Evolutionary conservation across 2,797 vertebrate genomes (phyloP).

Genomic region (Pempheris klunzingeri): DNA sequence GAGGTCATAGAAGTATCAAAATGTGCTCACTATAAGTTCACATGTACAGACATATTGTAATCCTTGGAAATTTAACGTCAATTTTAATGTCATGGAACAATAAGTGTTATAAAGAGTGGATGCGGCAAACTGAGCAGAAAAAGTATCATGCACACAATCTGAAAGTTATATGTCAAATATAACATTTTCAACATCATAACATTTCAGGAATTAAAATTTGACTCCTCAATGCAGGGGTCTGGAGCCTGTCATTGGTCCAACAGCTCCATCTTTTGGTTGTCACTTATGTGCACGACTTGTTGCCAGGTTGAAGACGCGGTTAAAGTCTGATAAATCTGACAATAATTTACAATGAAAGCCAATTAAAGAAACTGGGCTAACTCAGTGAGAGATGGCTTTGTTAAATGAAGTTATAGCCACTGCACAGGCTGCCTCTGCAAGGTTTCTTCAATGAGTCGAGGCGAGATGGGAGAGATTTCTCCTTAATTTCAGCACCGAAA

Average conservation of each 20-base stretch:
- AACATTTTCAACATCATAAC: not conserved
- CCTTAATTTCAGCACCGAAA: not conserved
- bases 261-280: slow-evolving; percentile 70
- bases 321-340: not conserved
- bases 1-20: not conserved
- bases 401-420: not conserved
- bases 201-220: not conserved
- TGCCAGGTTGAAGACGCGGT: not conserved
- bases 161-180: not conserved
- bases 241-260: slow-evolving; percentile 35
- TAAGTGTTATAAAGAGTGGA: not conserved
- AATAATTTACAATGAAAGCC: not conserved
- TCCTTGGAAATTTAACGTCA: not conserved
- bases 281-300: not conserved
- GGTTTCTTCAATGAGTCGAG: not conserved
- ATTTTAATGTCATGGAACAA: not conserved
- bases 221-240: not conserved
- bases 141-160: not conserved
- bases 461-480: not conserved
- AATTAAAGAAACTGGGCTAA: not conserved
- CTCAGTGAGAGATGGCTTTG: not conserved
- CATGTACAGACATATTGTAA: not conserved
- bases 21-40: not conserved
- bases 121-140: not conserved
- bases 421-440: not conserved